phyloP scores from a whole-genome alignment of 1,140 invertebrate species.

The Drosophila ficusphila region DNA sequence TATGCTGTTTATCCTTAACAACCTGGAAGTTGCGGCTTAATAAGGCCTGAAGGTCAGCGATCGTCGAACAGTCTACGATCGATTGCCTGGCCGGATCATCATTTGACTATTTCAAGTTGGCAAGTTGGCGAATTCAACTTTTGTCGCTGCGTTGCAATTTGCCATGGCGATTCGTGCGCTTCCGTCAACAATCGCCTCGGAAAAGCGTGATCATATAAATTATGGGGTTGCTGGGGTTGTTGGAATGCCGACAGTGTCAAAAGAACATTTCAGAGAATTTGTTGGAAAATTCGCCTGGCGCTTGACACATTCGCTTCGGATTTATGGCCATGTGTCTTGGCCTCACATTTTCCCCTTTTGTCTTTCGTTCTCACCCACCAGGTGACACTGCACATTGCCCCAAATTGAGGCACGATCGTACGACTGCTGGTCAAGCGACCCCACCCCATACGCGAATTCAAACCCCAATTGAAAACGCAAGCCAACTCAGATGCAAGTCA shows the following conservation, averaged over 20 bases:
- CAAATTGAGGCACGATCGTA: slow-evolving; percentile 59
- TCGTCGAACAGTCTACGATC: slow-evolving; percentile 24
- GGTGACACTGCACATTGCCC: slow-evolving; percentile 73
- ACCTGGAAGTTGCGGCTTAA: slow-evolving; percentile 67
- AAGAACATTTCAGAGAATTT: slow-evolving; percentile 64
- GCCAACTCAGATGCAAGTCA: slow-evolving; percentile 31
- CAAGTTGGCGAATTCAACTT: slow-evolving; percentile 23
- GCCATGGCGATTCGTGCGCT: slow-evolving; percentile 63
- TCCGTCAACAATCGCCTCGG: slow-evolving; percentile 54
- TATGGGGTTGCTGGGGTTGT: slow-evolving; percentile 11
- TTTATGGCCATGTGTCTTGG: slow-evolving; percentile 59
- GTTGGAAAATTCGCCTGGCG: slow-evolving; percentile 64
- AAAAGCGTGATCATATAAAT: slow-evolving; percentile 45
- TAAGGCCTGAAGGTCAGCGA: slow-evolving; percentile 56
- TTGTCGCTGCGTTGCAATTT: slow-evolving; percentile 34
- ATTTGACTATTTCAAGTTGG: slow-evolving; percentile 47
- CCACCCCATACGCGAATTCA: slow-evolving; percentile 29
- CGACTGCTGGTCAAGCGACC: slow-evolving; percentile 26
- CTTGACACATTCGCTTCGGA: slow-evolving; percentile 59
- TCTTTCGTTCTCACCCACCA: slow-evolving; percentile 1
- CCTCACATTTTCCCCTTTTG: slow-evolving; percentile 17
- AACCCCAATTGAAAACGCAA: slow-evolving; percentile 14
- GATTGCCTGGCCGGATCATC: slow-evolving; percentile 30
- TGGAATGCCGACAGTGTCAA: slow-evolving; percentile 56
- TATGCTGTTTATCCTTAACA: slow-evolving; percentile 64